A percentile compares a stretch with the other conserved stretches of the same genome.
phyloP scores from a whole-genome alignment of 2,797 vertebrate genomes.

The Etheostoma nigrum region DNA sequence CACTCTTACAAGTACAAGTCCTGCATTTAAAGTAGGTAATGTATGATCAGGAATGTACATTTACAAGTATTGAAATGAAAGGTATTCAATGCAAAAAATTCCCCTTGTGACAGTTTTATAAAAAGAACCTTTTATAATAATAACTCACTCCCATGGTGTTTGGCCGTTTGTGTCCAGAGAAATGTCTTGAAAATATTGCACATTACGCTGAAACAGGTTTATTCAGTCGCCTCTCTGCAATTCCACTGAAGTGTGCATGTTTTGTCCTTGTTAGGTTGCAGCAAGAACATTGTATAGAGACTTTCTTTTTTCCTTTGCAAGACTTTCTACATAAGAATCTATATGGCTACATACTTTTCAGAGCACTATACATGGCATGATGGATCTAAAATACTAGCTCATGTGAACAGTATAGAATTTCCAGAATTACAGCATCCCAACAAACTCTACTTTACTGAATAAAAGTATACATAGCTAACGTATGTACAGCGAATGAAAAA shows the following conservation, averaged over 20 bases:
- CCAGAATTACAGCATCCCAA: neutral
- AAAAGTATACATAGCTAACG: slow-evolving; percentile 12
- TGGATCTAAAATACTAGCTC: slow-evolving; percentile 3
- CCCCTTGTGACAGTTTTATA: neutral
- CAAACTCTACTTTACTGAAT: neutral
- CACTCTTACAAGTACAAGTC: too few species aligned
- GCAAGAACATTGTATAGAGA: neutral
- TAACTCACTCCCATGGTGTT: neutral
- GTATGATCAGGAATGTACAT: too few species aligned
- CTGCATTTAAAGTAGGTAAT: too few species aligned
- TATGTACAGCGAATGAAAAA: neutral
- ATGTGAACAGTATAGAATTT: neutral
- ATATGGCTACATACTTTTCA: neutral
- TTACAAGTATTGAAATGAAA: neutral
- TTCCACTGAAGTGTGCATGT: slow-evolving; percentile 20
- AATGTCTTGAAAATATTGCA: neutral
- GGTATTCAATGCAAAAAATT: neutral
- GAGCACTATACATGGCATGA: neutral
- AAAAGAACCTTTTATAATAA: neutral
- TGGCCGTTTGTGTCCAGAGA: neutral
- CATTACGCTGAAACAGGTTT: slow-evolving; percentile 8
- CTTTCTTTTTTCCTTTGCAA: neutral
- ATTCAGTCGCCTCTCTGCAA: slow-evolving; percentile 8
- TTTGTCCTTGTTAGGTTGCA: slow-evolving; percentile 5
- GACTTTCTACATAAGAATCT: slow-evolving; percentile 1